Percentiles rank a stretch among this genome's conserved stretches.
Conservation (phyloP, 1,140 invertebrate genomes). For the Rhagoletis pomonella region DNA sequence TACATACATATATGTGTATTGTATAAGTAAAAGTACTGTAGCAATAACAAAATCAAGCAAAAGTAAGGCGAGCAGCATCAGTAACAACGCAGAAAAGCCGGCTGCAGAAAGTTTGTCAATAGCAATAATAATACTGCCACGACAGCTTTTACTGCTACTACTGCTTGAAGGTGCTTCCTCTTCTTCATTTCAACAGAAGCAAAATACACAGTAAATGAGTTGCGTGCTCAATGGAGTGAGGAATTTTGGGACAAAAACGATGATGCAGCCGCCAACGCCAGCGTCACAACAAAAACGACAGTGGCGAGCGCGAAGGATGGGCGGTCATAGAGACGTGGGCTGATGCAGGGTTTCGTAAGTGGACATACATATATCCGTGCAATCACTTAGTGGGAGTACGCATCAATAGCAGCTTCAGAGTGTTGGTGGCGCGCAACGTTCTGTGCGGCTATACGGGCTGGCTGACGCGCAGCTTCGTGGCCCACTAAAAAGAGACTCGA, state of each 20-base stretch:
- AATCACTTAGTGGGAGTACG: too few species aligned
- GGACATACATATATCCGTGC: too few species aligned
- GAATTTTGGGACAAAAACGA: neutral
- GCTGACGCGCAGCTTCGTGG: neutral
- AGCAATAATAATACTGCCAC: neutral
- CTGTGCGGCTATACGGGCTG: too few species aligned
- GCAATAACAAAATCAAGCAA: constrained; percentile 7
- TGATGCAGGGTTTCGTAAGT: neutral
- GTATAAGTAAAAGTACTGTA: neutral
- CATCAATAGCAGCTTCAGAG: too few species aligned
- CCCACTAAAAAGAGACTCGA: constrained; percentile 1
- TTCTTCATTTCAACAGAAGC: neutral
- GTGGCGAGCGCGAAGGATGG: neutral
- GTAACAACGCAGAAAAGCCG: constrained; percentile 51
- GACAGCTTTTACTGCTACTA: constrained; percentile 58
- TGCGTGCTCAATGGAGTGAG: neutral
- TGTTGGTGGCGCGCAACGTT: too few species aligned
- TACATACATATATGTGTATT: neutral
- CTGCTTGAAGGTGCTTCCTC: neutral
- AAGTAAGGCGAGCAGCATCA: neutral
- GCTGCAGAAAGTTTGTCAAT: constrained; percentile 36
- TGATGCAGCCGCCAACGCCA: neutral
- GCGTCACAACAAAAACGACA: constrained; percentile 1
- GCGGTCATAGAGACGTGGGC: neutral
- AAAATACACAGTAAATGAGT: neutral